Conservation (phyloP, 2,113 vertebrate genomes). For the Trachemys scripta region DNA sequence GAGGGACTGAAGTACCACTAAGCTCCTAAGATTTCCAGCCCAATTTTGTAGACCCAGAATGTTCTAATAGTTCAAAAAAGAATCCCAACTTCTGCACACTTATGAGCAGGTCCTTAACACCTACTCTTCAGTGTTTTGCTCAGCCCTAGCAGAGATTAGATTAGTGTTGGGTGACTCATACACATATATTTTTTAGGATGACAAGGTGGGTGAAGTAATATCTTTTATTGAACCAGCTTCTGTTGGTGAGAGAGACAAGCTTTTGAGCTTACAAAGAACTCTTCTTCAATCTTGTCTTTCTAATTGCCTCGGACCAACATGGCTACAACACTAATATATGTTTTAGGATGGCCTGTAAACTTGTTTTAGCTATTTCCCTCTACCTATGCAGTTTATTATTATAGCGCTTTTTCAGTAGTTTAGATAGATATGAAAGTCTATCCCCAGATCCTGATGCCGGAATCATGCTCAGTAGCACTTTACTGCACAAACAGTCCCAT, state of each 20-base stretch:
- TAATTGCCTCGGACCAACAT: neutral
- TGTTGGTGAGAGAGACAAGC: neutral
- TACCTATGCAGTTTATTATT: neutral
- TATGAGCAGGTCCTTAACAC: neutral
- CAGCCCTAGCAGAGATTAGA: neutral
- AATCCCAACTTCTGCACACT: neutral
- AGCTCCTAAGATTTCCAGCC: neutral
- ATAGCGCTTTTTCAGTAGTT: neutral
- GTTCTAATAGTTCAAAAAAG: neutral
- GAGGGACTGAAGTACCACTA: neutral
- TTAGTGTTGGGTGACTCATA: neutral
- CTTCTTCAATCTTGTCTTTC: neutral
- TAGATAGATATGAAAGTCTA: neutral
- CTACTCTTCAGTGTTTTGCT: neutral
- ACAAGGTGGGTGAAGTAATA: neutral
- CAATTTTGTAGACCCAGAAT: neutral
- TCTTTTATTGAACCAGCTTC: neutral
- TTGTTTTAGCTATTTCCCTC: neutral
- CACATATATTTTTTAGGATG: neutral
- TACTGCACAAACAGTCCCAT: neutral
- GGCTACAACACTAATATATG: neutral
- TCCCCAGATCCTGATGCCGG: accelerated
- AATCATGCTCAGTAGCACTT: neutral
- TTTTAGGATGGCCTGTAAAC: neutral
- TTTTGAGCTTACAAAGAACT: neutral